Percentiles rank a stretch among this genome's conserved stretches.
Evolutionary conservation across 2,888 invertebrate species (phyloP).

Genomic region (Drosophila mimica): DNA sequence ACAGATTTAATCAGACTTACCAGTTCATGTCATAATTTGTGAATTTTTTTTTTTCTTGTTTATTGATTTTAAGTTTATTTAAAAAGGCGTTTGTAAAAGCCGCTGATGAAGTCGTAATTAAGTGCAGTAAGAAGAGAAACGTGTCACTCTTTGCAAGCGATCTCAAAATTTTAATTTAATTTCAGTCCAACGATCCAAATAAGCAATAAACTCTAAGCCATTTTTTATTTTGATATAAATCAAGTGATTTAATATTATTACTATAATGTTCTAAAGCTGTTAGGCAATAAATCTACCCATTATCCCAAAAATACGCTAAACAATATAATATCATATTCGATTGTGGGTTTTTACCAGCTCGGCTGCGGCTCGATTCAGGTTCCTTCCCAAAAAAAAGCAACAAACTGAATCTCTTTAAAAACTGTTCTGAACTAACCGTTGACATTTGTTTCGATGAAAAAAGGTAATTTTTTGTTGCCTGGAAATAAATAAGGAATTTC

Average conservation of each 20-base stretch:
- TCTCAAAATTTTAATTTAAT: conserved; percentile 1
- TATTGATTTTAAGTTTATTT: background rate
- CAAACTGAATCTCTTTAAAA: conserved; percentile 25
- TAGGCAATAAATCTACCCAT: conserved; percentile 33
- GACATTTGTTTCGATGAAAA: conserved; percentile 43
- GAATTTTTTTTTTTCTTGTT: background rate
- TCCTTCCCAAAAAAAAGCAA: conserved; percentile 1
- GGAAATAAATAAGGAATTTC: conserved; percentile 37
- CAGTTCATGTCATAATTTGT: background rate
- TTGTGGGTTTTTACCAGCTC: conserved; percentile 45
- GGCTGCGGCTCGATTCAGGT: conserved; percentile 49
- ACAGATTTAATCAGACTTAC: background rate
- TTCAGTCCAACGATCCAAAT: background rate
- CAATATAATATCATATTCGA: conserved; percentile 19
- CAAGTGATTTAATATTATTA: conserved; percentile 12
- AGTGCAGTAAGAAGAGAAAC: conserved; percentile 13
- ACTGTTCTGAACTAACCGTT: conserved; percentile 34
- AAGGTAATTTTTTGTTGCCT: background rate
- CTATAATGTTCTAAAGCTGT: conserved; percentile 7
- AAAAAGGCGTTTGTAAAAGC: conserved; percentile 8
- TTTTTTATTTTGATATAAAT: background rate
- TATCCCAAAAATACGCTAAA: background rate
- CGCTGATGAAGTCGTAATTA: conserved; percentile 25
- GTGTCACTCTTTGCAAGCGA: conserved; percentile 9
- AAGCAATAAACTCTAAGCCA: background rate